Evolutionary conservation across 2,113 vertebrate genomes (phyloP).

Genomic region (Melanocharis versteri): DNA sequence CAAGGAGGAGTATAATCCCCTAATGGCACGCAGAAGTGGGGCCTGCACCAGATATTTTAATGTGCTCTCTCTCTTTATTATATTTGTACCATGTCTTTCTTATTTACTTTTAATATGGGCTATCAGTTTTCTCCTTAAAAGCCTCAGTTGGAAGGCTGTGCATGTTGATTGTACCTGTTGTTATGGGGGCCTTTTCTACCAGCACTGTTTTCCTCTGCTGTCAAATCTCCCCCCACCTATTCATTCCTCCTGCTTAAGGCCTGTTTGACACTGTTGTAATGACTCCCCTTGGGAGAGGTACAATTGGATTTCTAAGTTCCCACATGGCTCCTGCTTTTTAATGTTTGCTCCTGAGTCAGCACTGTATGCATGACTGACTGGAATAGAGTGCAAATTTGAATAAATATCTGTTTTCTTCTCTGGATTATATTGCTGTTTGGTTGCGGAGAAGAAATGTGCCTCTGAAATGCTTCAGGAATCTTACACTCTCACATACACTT

Average conservation of each 20-base stretch:
- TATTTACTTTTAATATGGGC: background rate
- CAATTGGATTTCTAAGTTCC: background rate
- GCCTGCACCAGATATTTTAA: background rate
- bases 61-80: background rate
- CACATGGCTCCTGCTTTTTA: background rate
- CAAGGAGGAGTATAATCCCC: background rate
- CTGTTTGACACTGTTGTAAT: slow-evolving; percentile 27
- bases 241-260: background rate
- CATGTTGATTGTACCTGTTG: background rate
- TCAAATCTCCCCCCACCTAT: background rate
- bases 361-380: background rate
- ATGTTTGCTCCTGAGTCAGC: slow-evolving; percentile 39
- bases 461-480: background rate
- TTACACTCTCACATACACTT: background rate
- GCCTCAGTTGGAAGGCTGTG: background rate
- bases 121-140: background rate
- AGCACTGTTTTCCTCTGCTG: background rate
- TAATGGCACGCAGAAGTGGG: background rate
- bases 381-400: background rate
- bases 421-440: background rate
- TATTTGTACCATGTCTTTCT: background rate
- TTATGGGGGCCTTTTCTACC: background rate
- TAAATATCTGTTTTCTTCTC: background rate
- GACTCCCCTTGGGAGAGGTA: background rate
- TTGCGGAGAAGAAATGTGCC: background rate